Percentiles rank a stretch among this genome's conserved stretches.
These are phyloP conservation scores for Idaea dimidiata DNA, from an alignment of 2,888 invertebrate genomes.

Conservation along the genomic window DNA sequence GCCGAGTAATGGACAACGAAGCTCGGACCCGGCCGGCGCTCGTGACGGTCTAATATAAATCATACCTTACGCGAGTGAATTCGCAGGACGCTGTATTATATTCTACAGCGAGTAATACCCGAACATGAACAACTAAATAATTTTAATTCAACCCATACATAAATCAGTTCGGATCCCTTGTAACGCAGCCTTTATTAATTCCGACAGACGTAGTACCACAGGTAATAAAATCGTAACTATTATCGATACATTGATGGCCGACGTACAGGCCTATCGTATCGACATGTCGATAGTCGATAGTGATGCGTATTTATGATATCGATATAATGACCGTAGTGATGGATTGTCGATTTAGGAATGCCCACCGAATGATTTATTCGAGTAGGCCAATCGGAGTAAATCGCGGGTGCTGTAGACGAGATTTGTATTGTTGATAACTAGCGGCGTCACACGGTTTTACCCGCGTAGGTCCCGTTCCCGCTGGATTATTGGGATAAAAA, in stretches of 20 bases:
- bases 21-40: no score
- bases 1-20: no score
- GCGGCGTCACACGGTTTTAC: no score
- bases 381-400: background rate
- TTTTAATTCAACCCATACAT: background rate
- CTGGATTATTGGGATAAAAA: no score
- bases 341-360: background rate
- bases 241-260: background rate
- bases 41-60: no score
- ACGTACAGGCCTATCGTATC: no score
- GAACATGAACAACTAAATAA: background rate
- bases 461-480: no score
- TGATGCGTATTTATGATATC: slow-evolving; percentile 1
- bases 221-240: background rate
- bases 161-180: background rate
- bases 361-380: background rate
- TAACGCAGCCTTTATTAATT: background rate
- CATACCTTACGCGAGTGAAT: no score
- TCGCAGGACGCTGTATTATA: no score
- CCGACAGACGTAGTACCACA: background rate
- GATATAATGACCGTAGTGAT: background rate
- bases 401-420: background rate
- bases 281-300: background rate
- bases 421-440: background rate
- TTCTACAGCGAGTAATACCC: no score